Evolutionary conservation across 2,113 vertebrate genomes (phyloP), one percentile per base, ranked within the genome.

Genomic region (Corydoras maculifer): DNA sequence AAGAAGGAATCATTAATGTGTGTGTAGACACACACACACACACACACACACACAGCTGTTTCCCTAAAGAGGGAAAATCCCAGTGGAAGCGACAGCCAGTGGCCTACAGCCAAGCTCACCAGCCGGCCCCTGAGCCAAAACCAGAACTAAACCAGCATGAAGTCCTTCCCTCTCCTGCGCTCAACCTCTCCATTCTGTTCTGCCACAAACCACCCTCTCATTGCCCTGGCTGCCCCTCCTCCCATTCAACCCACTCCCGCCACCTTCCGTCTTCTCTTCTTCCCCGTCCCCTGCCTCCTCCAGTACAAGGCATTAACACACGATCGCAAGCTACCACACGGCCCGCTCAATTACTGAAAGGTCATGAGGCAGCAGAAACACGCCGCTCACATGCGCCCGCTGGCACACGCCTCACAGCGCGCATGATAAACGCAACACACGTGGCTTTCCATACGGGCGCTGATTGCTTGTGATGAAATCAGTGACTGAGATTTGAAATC

Each of bases 321-420:
- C 63, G 59, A 78, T 70, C 63, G 60, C 72, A 55, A 58, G 54
- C 65, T 49, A 55, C 68, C 68, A 75, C 54, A 60, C 65, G 53
- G 64, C 72, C 72, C 61, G 71, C 68, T 72, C 64, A 78, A 71
- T 78, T 78, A 78, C 68, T 60, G 18, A 75, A 67, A 68, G 64
- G 68, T 78, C 64, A 75, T 30, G 68, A 64, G 64, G 43, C 15
- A 71, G 53, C 51, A 65, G 31, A 68, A 74, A 71, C 18, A 59
- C 50, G 43, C 18, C 58, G 25, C n/a, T 62, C 50, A 14, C 53
- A 63, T 18, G 14, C 58, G 53, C 59, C 1, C 48, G 12, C 58
- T 11, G 4, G 51, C 8, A 13, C 15, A 68, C 31, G 10, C 31
- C 65, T 15, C 29, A 32, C 49, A 13, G 12, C 14, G 13, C 43